Conservation (phyloP, 1,140 invertebrate genomes). For the Pseudomyrmex gracilis region DNA sequence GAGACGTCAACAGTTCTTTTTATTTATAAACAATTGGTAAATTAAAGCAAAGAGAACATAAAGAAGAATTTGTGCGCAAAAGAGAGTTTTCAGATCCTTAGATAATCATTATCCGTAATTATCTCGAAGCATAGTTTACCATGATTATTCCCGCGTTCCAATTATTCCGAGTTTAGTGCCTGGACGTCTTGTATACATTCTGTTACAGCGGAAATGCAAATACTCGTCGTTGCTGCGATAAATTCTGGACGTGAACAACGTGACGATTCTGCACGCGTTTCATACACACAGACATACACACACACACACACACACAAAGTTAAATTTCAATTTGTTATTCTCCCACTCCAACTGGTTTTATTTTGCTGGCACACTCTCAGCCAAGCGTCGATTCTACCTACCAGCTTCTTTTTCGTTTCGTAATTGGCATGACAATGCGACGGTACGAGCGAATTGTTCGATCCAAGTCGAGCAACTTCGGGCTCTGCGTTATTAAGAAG, state of each 20-base stretch:
- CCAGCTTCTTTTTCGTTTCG: background rate
- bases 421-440: background rate
- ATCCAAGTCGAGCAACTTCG: background rate
- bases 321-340: slow-evolving; percentile 48
- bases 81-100: background rate
- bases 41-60: background rate
- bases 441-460: slow-evolving; percentile 1
- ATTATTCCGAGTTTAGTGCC: slow-evolving; percentile 18
- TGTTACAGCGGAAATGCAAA: slow-evolving; percentile 43
- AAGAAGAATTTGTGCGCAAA: background rate
- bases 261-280: background rate
- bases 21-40: slow-evolving; percentile 1
- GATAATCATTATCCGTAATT: slow-evolving; percentile 4
- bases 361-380: background rate
- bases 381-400: background rate
- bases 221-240: background rate
- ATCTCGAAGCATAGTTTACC: background rate
- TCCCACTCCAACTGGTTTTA: slow-evolving; percentile 12
- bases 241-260: background rate
- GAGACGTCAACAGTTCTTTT: background rate
- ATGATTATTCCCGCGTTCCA: slow-evolving; percentile 25
- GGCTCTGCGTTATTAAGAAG: background rate
- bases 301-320: background rate
- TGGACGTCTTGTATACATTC: slow-evolving; percentile 10
- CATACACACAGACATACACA: too few species aligned